Evolutionary conservation across 2,888 invertebrate genomes (phyloP).

Genomic region (Eilema caniola): DNA sequence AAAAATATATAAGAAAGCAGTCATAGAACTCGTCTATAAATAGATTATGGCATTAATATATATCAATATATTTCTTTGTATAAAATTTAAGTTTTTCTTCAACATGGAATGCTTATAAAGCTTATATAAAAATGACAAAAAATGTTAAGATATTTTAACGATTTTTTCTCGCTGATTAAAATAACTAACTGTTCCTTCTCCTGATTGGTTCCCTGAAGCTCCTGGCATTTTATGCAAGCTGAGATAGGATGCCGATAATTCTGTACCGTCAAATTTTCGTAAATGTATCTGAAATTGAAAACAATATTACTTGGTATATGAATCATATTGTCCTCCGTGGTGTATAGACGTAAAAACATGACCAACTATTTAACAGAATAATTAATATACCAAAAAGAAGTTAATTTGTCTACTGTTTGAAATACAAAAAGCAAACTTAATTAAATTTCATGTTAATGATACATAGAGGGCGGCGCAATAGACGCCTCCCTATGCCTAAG

Average conservation of each 20-base stretch:
- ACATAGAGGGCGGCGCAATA: no score
- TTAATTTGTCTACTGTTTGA: background rate
- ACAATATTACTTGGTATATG: no score
- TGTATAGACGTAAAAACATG: no score
- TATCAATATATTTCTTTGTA: background rate
- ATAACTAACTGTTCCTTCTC: conserved; percentile 78
- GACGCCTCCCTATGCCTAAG: no score
- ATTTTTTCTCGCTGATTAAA: conserved; percentile 78
- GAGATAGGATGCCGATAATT: conserved; percentile 86
- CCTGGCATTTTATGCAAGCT: conserved; percentile 77
- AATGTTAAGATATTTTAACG: conserved; percentile 69
- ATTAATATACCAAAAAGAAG: background rate
- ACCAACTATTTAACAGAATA: no score
- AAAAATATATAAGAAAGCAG: background rate
- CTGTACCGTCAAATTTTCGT: conserved; percentile 90
- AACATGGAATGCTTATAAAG: background rate
- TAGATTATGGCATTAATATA: background rate
- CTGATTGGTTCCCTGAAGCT: conserved; percentile 56
- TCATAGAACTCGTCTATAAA: background rate
- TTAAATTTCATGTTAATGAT: no score
- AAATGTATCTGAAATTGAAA: conserved; percentile 89
- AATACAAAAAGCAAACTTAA: background rate
- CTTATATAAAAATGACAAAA: background rate
- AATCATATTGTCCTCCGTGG: no score
- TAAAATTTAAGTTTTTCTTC: background rate